A percentile compares a stretch with the other conserved stretches of the same genome.
Evolutionary conservation across 2,797 vertebrate species (phyloP).

Genomic region (Tympanoctomys barrerae): DNA sequence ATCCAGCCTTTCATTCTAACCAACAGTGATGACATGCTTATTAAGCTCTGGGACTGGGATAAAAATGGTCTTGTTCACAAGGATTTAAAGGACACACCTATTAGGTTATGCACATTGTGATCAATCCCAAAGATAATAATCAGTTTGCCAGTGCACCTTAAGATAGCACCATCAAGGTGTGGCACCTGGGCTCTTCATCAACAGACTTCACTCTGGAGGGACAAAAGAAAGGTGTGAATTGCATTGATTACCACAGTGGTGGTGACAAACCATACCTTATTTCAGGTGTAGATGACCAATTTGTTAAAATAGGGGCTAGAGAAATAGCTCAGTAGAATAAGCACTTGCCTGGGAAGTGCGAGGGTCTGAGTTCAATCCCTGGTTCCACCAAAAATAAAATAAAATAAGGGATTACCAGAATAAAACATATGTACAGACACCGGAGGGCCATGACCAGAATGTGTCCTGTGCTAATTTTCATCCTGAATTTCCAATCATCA

Average conservation of each 20-base stretch:
- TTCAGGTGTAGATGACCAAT: conserved; percentile 97
- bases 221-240: conserved; percentile 98
- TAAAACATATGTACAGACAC: conserved; percentile 98
- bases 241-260: conserved; percentile 99
- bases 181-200: conserved; percentile 98
- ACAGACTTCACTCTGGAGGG: conserved; percentile 99
- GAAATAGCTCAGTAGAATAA: no score
- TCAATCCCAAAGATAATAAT: conserved; percentile 99
- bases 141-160: conserved; percentile 98
- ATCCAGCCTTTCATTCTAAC: conserved; percentile 99
- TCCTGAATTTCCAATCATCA: conserved; percentile 97
- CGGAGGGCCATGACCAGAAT: conserved; percentile 98
- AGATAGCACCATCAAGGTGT: conserved; percentile 99
- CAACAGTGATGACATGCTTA: conserved; percentile 99
- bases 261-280: conserved; percentile 99
- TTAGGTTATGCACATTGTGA: conserved; percentile 99
- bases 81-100: conserved; percentile 99
- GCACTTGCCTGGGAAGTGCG: no score
- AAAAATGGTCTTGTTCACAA: conserved; percentile 99
- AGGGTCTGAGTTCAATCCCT: no score
- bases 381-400: no score
- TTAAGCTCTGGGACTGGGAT: conserved; percentile 99
- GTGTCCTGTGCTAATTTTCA: conserved; percentile 99
- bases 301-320: conserved; percentile 92
- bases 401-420: conserved; percentile 88